These are phyloP conservation scores for Heliconius nattereri DNA, from an alignment of 1,140 invertebrate species.

Conservation along the genomic window DNA sequence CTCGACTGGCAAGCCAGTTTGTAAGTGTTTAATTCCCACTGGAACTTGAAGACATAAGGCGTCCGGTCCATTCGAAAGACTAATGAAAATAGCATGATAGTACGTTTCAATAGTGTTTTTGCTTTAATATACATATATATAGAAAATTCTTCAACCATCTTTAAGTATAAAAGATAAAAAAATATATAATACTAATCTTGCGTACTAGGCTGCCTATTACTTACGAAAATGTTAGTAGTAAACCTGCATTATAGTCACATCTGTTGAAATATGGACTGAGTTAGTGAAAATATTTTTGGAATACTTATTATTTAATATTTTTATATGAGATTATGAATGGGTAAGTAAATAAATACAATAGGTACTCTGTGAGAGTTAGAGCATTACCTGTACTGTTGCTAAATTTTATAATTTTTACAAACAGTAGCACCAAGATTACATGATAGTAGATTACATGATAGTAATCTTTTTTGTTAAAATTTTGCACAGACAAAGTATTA, in stretches of 20 bases:
- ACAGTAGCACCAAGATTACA: not conserved
- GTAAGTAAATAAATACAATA: too few relatives aligned
- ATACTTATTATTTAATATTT: too few relatives aligned
- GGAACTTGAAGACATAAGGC: conserved; percentile 1
- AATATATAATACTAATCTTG: not conserved
- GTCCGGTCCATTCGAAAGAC: not conserved
- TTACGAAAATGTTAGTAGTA: too few relatives aligned
- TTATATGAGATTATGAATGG: too few relatives aligned
- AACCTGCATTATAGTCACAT: too few relatives aligned
- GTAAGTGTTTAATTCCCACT: conserved; percentile 3
- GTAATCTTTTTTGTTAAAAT: conserved; percentile 10
- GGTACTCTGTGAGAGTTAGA: too few relatives aligned
- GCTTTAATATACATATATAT: not conserved
- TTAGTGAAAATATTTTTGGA: not conserved
- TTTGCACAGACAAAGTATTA: not conserved
- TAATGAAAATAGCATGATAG: not conserved
- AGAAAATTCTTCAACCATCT: not conserved
- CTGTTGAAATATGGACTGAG: not conserved
- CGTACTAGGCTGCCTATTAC: not conserved
- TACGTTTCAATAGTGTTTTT: not conserved
- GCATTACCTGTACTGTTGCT: not conserved
- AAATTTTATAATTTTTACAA: not conserved
- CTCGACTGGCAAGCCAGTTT: too few relatives aligned
- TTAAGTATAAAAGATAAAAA: not conserved
- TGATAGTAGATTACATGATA: not conserved